phyloP scores from a whole-genome alignment of 2,113 vertebrate genomes.

The Prietella phreatophila region DNA sequence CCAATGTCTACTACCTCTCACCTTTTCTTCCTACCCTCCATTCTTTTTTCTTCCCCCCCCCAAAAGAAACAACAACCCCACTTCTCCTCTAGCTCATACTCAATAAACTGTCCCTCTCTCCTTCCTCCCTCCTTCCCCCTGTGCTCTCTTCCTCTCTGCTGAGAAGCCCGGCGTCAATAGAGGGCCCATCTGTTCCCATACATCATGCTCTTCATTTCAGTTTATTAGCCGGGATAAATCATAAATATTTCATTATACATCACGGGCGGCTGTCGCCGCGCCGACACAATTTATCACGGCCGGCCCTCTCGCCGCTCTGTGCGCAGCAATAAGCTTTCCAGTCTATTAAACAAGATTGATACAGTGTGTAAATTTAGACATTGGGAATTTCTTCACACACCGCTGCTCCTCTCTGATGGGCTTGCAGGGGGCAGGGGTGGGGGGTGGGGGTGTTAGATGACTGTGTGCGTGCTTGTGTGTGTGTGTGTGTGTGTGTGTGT shows the following conservation, averaged over 20 bases:
- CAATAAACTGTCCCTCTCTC: conserved; percentile 29
- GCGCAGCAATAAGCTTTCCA: conserved; percentile 79
- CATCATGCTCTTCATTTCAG: conserved; percentile 87
- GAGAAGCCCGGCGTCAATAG: conserved; percentile 69
- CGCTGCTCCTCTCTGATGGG: conserved; percentile 74
- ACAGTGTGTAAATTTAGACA: conserved; percentile 81
- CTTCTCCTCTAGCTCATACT: conserved; percentile 31
- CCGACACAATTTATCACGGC: conserved; percentile 86
- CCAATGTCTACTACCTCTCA: not conserved
- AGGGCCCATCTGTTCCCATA: conserved; percentile 86
- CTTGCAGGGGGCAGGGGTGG: conserved; percentile 61
- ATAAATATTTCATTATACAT: conserved; percentile 92
- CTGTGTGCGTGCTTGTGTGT: not conserved
- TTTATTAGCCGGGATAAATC: conserved; percentile 96
- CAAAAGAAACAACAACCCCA: not conserved
- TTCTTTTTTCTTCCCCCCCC: conserved; percentile 35
- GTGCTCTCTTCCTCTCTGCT: conserved; percentile 57
- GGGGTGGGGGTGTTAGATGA: conserved; percentile 11
- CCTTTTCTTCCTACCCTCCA: conserved; percentile 26
- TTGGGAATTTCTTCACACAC: conserved; percentile 83
- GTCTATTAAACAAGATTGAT: conserved; percentile 94
- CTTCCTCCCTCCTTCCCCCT: conserved; percentile 35
- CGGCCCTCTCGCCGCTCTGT: conserved; percentile 74
- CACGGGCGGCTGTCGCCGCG: conserved; percentile 74
- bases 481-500: not conserved